Conservation (phyloP, 2,113 vertebrate genomes). For the Vombatus ursinus region DNA sequence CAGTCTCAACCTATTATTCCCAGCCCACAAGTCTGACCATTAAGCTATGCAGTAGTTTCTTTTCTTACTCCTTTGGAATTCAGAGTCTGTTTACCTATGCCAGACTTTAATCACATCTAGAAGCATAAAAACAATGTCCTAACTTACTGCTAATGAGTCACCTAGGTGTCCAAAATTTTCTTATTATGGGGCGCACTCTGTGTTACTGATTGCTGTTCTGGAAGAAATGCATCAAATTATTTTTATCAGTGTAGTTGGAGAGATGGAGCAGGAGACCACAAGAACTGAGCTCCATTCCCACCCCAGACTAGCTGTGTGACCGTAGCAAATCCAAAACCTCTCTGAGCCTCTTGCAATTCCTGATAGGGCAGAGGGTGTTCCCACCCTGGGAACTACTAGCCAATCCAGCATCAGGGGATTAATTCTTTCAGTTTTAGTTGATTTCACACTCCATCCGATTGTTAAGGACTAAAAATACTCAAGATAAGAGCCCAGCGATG, state of each 20-base stretch:
- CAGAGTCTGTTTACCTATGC: background rate
- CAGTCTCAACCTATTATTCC: background rate
- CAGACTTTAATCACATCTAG: background rate
- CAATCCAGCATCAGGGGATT: background rate
- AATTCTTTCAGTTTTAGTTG: background rate
- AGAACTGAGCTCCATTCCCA: background rate
- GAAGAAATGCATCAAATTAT: background rate
- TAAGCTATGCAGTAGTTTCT: background rate
- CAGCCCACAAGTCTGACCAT: background rate
- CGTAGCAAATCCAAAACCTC: background rate
- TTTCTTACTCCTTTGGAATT: background rate
- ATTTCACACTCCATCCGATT: background rate
- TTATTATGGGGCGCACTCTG: background rate
- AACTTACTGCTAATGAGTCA: background rate
- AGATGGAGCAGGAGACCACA: background rate
- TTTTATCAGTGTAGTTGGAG: background rate
- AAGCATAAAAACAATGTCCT: background rate
- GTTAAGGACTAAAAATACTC: background rate
- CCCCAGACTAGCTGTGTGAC: background rate
- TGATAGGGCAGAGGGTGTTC: background rate
- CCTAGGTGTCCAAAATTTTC: background rate
- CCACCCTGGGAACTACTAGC: background rate
- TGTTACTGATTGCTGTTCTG: background rate
- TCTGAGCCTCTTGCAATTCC: background rate
- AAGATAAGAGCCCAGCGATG: background rate